phyloP scores from a whole-genome alignment of 2,113 vertebrate genomes.

The Porphyrio hochstetteri region DNA sequence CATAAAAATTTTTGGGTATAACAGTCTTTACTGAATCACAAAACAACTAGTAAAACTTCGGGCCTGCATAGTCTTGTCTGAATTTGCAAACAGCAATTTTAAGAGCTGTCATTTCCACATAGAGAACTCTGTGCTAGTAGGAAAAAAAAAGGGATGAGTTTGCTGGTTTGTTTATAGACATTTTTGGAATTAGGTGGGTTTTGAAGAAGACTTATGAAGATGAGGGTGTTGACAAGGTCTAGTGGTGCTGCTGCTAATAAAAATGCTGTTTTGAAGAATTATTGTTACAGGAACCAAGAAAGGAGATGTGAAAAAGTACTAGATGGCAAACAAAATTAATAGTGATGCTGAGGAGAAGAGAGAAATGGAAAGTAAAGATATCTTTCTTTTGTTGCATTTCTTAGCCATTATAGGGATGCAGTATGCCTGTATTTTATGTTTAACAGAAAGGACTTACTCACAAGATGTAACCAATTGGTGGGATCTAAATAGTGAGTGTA shows the following conservation, averaged over 20 bases:
- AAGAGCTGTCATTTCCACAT: background rate
- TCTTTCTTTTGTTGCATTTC: background rate
- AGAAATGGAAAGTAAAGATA: background rate
- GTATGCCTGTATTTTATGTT: background rate
- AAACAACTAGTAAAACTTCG: background rate
- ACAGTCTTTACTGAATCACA: background rate
- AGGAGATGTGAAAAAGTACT: background rate
- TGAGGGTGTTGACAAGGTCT: background rate
- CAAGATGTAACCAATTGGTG: background rate
- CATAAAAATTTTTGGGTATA: background rate
- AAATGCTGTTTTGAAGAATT: background rate
- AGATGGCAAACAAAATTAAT: background rate
- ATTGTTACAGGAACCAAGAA: background rate
- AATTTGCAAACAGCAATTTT: background rate
- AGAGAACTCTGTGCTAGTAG: background rate
- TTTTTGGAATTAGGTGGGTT: background rate
- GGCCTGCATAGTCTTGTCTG: background rate
- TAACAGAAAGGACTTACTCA: background rate
- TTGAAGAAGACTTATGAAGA: background rate
- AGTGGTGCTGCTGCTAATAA: background rate
- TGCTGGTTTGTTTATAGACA: background rate
- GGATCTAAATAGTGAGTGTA: background rate
- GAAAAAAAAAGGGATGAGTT: background rate
- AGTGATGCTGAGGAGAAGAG: background rate
- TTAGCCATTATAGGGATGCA: background rate